A percentile compares a stretch with the other conserved stretches of the same genome.
Conservation (phyloP, 2,888 invertebrate genomes). For the Drosophila fungiperda region DNA sequence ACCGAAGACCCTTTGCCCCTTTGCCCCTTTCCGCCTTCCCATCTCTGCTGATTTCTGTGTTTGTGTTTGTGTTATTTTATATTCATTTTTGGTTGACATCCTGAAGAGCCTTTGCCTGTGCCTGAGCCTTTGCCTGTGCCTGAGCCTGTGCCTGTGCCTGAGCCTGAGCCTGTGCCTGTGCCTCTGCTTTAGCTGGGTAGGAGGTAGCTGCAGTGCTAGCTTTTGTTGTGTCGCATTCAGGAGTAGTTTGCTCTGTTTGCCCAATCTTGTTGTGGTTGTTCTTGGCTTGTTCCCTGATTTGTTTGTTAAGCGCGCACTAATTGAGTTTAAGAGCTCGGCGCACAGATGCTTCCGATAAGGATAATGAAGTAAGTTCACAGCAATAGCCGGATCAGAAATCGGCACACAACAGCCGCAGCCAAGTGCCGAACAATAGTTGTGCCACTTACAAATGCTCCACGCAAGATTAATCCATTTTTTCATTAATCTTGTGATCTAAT, state of each 20-base stretch:
- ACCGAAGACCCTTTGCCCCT: constrained; percentile 11
- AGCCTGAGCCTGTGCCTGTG: constrained; percentile 26
- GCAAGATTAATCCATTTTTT: not conserved
- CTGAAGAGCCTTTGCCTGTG: constrained; percentile 57
- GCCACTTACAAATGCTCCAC: not conserved
- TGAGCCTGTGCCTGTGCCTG: not conserved
- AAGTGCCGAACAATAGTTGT: constrained; percentile 20
- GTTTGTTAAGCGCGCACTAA: constrained; percentile 74
- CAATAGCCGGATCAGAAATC: not conserved
- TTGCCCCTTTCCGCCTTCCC: not conserved
- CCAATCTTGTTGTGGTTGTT: constrained; percentile 1
- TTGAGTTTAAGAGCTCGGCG: constrained; percentile 66
- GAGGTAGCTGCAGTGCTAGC: constrained; percentile 15
- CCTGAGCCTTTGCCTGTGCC: too few species aligned
- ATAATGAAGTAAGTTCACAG: constrained; percentile 34
- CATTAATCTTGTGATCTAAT: not conserved
- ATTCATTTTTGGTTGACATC: constrained; percentile 62
- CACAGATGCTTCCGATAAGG: constrained; percentile 59
- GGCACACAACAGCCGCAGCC: constrained; percentile 15
- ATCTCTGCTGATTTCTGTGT: constrained; percentile 1
- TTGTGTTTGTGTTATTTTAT: not conserved
- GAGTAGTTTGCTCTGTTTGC: constrained; percentile 27
- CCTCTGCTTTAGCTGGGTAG: constrained; percentile 14
- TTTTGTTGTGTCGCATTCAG: constrained; percentile 41
- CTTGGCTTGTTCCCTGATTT: constrained; percentile 50